Base-by-base conservation (phyloP, 2,888 invertebrate genomes). In the Pristionchus entomophagus region DNA sequence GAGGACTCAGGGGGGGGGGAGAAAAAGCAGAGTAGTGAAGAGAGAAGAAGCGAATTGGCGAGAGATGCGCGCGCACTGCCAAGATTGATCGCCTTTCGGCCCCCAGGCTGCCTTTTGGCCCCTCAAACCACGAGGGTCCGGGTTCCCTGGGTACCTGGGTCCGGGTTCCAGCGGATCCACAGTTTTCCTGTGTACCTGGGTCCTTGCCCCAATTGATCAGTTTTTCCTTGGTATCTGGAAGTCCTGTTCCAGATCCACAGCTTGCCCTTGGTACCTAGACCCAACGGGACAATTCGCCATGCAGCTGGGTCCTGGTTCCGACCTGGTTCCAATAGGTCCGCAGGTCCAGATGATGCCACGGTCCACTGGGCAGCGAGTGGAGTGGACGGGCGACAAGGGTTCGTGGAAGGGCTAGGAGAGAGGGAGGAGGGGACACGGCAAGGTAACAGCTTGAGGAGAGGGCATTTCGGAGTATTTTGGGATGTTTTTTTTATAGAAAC, bases 41-140 rank as follows among this genome's bases (percentile, higher is more conserved):
- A 35, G 41, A 32, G 19, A 32, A 38, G 38, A 26, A 53, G 29
- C 29, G 82, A 59, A 41, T 32, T 51, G 51, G 62, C 32, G 32
- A 32, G 59, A 59, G 29, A n/a, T n/a, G 3, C 59, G 65, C 35
- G 35, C 35, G 38, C 22, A 38, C 29, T 19, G 38, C 19, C 65
- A 73, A 73, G 73, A 73, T 73, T 73, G 73, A 73, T 73, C 73
- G 73, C 73, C n/a, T 41, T 41, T 41, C 41, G 73, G 12, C 2
- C 5, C 19, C 17, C 35, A 65, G 19, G 35, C 35, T 5, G 56
- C n/a, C 35, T 65, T 65, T 10, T 19, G 65, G 65, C 32, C 62
- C 6, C 14, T 0, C 29, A 35, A 35, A 65, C 14, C 32, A 35
- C 35, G 35, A 29, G 19, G n/a, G n/a, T n/a, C n/a, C n/a, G n/a